Evolutionary conservation across 2,888 invertebrate species (phyloP).

Genomic region (Drosophila robusta): DNA sequence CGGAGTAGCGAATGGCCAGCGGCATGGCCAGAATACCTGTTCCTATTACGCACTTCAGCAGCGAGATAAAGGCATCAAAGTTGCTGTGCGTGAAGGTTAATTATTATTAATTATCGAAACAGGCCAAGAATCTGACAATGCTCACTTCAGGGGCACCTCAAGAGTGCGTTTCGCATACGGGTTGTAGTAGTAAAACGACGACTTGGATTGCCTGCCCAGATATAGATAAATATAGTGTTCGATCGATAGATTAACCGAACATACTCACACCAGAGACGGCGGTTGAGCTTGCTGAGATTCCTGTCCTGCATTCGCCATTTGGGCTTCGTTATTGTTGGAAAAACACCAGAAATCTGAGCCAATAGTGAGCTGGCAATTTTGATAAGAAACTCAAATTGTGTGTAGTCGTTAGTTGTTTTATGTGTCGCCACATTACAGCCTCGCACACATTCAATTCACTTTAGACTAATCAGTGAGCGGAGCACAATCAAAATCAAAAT

Average conservation of each 20-base stretch:
- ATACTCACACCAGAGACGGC: conserved; percentile 46
- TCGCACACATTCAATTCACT: conserved; percentile 70
- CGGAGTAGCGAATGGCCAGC: conserved; percentile 61
- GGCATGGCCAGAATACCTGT: conserved; percentile 73
- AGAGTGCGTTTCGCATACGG: conserved; percentile 67
- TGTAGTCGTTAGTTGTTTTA: conserved; percentile 14
- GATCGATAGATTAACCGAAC: neutral
- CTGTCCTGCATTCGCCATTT: conserved; percentile 28
- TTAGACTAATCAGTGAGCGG: conserved; percentile 50
- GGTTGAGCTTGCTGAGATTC: conserved; percentile 13
- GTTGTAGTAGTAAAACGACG: conserved; percentile 56
- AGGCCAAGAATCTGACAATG: neutral
- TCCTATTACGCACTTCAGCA: conserved; percentile 70
- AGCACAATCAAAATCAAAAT: conserved; percentile 59
- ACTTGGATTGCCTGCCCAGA: conserved; percentile 46
- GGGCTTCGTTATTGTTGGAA: conserved; percentile 13
- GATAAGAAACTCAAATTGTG: conserved; percentile 68
- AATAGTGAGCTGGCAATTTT: conserved; percentile 45
- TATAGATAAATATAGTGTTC: neutral
- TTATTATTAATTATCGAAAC: neutral
- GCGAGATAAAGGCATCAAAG: conserved; percentile 62
- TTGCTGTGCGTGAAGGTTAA: conserved; percentile 40
- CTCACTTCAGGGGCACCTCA: conserved; percentile 63
- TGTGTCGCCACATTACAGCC: conserved; percentile 4
- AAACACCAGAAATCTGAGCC: neutral